These are phyloP conservation scores for Laticauda laticaudata DNA, from an alignment of 2,113 vertebrate species.

Conservation along the genomic window DNA sequence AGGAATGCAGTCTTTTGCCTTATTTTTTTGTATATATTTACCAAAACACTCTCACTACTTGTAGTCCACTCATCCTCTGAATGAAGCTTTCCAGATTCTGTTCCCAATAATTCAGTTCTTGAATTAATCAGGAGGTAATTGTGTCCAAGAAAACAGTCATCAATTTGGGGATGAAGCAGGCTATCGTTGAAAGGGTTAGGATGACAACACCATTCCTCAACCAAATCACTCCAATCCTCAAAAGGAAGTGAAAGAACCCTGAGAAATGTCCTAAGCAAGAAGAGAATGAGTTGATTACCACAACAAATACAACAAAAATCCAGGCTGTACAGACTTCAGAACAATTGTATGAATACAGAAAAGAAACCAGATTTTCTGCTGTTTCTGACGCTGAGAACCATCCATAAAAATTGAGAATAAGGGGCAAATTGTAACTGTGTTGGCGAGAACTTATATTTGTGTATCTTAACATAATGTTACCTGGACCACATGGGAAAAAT, in stretches of 20 bases:
- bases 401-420: neutral
- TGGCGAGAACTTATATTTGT: neutral
- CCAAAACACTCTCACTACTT: conserved; percentile 40
- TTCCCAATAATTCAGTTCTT: conserved; percentile 44
- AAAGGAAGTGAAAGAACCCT: conserved; percentile 89
- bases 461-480: neutral
- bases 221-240: conserved; percentile 88
- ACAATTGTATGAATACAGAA: neutral
- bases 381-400: neutral
- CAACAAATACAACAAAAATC: neutral
- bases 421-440: neutral
- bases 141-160: conserved; percentile 90
- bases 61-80: neutral
- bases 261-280: conserved; percentile 75
- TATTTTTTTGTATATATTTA: conserved; percentile 37
- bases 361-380: neutral
- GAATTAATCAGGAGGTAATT: conserved; percentile 81
- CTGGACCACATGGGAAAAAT: neutral
- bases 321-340: neutral
- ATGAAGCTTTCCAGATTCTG: conserved; percentile 43
- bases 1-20: neutral
- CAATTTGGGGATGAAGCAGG: conserved; percentile 77
- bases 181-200: conserved; percentile 86
- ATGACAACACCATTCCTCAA: conserved; percentile 97
- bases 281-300: neutral